Evolutionary conservation across 2,113 vertebrate species (phyloP).

Genomic region (Nyctibius bracteatus): DNA sequence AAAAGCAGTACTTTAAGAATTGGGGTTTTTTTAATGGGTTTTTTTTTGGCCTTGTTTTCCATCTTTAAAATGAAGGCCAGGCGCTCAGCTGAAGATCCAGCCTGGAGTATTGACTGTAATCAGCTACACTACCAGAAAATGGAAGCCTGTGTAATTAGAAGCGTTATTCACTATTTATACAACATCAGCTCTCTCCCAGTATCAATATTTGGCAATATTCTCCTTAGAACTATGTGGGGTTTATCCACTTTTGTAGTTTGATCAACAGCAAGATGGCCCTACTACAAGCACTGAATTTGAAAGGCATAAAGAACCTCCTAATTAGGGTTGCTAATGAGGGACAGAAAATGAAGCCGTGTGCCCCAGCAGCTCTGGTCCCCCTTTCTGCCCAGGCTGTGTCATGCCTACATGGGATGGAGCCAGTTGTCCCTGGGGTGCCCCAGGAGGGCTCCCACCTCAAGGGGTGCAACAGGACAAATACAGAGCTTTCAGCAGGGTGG

Average conservation of each 20-base stretch:
- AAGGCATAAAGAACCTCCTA: neutral
- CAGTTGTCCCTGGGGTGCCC: too few species aligned
- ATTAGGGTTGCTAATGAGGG: neutral
- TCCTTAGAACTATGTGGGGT: neutral
- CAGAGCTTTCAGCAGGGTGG: neutral
- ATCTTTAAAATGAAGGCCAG: neutral
- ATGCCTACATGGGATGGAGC: rapidly evolving
- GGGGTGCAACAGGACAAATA: neutral
- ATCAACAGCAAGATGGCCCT: neutral
- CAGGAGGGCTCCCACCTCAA: neutral
- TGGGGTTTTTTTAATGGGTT: neutral
- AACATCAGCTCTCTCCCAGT: neutral
- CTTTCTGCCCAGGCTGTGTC: neutral
- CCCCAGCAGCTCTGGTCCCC: neutral
- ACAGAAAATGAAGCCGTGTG: neutral
- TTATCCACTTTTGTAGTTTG: neutral
- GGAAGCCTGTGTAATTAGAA: neutral
- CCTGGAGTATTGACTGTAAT: neutral
- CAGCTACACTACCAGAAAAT: neutral
- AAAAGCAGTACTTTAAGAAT: neutral
- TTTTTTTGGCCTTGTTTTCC: neutral
- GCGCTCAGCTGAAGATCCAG: neutral
- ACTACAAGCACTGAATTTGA: neutral
- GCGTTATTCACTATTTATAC: neutral
- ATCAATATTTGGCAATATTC: slow-evolving; percentile 14